Base-by-base conservation (phyloP, 1,140 invertebrate genomes). In the Euglossa dilemma region DNA sequence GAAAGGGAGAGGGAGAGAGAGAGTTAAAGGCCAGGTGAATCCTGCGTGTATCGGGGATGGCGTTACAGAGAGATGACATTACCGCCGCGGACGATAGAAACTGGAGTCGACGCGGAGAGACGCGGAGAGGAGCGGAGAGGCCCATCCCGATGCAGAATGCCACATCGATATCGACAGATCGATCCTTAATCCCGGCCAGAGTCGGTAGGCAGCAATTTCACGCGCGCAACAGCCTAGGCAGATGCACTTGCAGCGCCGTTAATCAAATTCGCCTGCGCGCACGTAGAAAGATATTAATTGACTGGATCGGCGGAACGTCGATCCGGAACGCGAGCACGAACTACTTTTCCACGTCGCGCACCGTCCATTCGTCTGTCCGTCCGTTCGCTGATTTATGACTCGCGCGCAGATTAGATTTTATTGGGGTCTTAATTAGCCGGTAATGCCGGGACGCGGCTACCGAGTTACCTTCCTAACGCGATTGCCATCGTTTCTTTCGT, bases 11-110 rank as follows among this genome's bases (percentile, higher is more conserved):
- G 63, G 25, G 36, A 78, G 63, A 78, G 50, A 57, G 74, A 54
- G 71, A 85, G 72, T 84, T 85, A 88, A 91, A 89, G 88, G 86
- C 83, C 77, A 90, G 84, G 90, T 85, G 82, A 86, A 85, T 90
- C 88, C 54, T 64, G 23, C 47, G 28, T 61, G 16, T 52, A 64
- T 85, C 85, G 66, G 83, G 87, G 80, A 89, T 88, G 83, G 88
- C 84, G 80, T 91, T 90, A 87, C 83, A 90, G 83, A 86, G 87
- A 86, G 84, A 91, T 89, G 85, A 87, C 85, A 88, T 89, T 90
- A 91, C 79, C 85, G 76, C 43, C 70, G 59, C 59, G 80, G 70
- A 82, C 80, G 81, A 80, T 90, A 75, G 87, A 91, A 90, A 90
- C 81, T 81, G 80, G 83, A 91, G 71, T 85, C 84, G 80, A 67